Evolutionary conservation across 2,113 vertebrate genomes (phyloP).

Genomic region (Amblyornis subalaris): DNA sequence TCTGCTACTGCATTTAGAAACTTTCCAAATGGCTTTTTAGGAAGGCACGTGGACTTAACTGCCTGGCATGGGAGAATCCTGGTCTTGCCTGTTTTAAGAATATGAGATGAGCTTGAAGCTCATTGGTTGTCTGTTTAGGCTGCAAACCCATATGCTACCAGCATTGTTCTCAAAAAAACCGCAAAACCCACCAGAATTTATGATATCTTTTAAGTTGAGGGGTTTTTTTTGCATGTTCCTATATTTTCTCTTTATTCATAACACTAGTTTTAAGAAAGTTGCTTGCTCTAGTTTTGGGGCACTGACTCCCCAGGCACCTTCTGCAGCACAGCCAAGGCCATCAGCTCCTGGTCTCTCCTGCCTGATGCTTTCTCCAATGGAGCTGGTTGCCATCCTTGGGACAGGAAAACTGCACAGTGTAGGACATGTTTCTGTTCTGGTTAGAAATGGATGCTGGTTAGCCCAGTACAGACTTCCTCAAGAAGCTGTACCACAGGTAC

Average conservation of each 20-base stretch:
- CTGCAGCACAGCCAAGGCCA: not conserved
- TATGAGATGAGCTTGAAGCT: not conserved
- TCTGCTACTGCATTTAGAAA: conserved; percentile 15
- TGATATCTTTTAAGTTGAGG: not conserved
- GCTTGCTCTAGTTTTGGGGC: not conserved
- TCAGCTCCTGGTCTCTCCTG: not conserved
- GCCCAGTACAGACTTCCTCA: not conserved
- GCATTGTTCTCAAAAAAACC: not conserved
- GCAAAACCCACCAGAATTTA: not conserved
- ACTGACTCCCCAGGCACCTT: not conserved
- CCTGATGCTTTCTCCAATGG: not conserved
- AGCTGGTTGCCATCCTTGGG: not conserved
- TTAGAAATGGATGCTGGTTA: not conserved
- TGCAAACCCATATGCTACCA: not conserved
- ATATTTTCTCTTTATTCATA: not conserved
- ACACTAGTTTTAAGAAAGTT: not conserved
- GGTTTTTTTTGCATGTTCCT: not conserved
- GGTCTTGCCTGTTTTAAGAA: not conserved
- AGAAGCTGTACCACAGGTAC: not conserved
- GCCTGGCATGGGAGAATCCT: not conserved
- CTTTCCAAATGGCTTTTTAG: conserved; percentile 39
- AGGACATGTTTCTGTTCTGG: not conserved
- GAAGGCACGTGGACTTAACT: not conserved
- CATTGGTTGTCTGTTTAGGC: not conserved
- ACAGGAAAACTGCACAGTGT: not conserved